Evolutionary conservation across 1,140 invertebrate species (phyloP), one percentile per base, ranked within the genome.

Genomic region (Stegodyphus mimosarum): DNA sequence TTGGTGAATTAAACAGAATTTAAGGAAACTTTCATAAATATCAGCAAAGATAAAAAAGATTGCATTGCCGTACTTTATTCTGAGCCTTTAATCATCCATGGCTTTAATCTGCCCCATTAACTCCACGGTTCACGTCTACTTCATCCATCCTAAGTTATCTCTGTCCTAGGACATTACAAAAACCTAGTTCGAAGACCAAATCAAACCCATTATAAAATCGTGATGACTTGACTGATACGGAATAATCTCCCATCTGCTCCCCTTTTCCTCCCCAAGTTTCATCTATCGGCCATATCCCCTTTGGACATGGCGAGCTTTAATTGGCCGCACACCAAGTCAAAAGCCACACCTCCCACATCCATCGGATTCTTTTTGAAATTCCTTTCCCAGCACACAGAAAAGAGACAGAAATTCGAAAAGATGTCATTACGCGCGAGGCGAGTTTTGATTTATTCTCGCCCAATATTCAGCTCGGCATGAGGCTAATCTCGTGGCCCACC

Each of bases 391-490:
- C 49, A 7, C 49, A 7, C 49, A 51, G 11, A 75, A 75, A 60
- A 17, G 15, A 17, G 33, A 18, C 49, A 33, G 33, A 75, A 33
- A 60, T 75, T 75, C 51, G 18, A 33, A 15, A 75, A 75, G 73
- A 75, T 63, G 73, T 75, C 73, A 75, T 75, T 63, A 7, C 63
- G 73, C 15, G 17, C 18, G 6, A 49, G 18, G 18, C 17, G 67
- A 69, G 6, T 75, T 75, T 75, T 75, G 73, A 75, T 75, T 75
- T 75, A 75, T 75, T 60, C 73, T 48, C 17, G 48, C 49, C 17
- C 33, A 75, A 75, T 75, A 75, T 75, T 63, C 53, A 48, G 73
- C 52, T 10, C 18, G 18, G 18, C 55, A 55, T 60, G 51, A 51
- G 70, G 10, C 52, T 17, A 60, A 75, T 75, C 73, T 60, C 63